phyloP scores from a whole-genome alignment of 2,888 invertebrate genomes.

The Argyresthia goedartella region DNA sequence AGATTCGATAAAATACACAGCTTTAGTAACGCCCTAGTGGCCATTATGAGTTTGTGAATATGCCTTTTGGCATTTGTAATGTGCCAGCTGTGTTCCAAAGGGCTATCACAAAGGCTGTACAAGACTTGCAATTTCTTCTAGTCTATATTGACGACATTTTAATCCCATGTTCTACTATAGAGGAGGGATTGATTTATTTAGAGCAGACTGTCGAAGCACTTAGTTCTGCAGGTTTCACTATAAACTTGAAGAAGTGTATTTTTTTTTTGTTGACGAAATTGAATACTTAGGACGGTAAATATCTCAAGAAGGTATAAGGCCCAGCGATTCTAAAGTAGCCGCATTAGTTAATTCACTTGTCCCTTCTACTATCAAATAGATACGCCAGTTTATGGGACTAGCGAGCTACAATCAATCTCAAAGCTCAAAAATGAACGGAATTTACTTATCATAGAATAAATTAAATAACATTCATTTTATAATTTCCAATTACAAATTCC shows the following conservation, averaged over 20 bases:
- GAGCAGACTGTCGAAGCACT: slow-evolving; percentile 9
- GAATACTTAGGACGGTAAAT: slow-evolving; percentile 17
- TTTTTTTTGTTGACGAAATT: slow-evolving; percentile 13
- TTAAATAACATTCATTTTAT: too few relatives aligned
- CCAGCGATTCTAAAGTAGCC: too few relatives aligned
- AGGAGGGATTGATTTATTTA: slow-evolving; percentile 11
- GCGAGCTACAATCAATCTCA: too few relatives aligned
- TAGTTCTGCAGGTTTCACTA: slow-evolving; percentile 8
- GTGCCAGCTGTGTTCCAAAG: neutral
- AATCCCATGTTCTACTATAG: slow-evolving; percentile 11
- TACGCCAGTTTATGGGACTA: neutral
- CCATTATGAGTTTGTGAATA: neutral
- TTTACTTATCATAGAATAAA: too few relatives aligned
- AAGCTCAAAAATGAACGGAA: too few relatives aligned
- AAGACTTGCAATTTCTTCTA: slow-evolving; percentile 11
- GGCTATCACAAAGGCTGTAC: neutral
- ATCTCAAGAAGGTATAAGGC: slow-evolving; percentile 14
- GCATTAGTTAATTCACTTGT: slow-evolving; percentile 12
- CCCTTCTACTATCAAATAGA: slow-evolving; percentile 14
- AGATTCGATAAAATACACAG: neutral
- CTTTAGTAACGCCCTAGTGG: neutral
- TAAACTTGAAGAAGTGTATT: slow-evolving; percentile 14
- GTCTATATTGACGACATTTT: slow-evolving; percentile 15
- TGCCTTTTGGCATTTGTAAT: neutral
- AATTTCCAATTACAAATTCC: too few relatives aligned